Conservation (phyloP, 2,113 vertebrate species). For the Boleophthalmus pectinirostris region DNA sequence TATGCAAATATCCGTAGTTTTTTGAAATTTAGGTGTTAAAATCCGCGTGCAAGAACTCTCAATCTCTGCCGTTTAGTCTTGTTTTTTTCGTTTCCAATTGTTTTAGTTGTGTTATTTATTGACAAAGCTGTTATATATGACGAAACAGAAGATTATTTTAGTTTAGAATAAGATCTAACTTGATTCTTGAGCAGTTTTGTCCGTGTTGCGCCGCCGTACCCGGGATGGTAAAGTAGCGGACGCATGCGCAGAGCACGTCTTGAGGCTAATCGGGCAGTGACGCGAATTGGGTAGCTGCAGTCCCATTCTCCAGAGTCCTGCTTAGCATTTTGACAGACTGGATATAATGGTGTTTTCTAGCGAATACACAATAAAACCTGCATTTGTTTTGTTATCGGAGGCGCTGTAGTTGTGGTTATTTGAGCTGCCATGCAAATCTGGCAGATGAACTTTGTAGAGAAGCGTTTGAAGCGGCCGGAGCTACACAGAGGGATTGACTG, state of each 20-base stretch:
- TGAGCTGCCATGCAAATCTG: not conserved
- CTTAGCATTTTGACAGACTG: slow-evolving; percentile 59
- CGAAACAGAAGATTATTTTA: not conserved
- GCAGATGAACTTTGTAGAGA: not conserved
- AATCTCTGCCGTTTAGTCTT: not conserved
- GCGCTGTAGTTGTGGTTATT: not conserved
- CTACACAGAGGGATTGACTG: slow-evolving; percentile 9
- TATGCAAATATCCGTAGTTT: not conserved
- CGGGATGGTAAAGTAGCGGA: not conserved
- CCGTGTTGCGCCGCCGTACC: not conserved
- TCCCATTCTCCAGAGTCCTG: slow-evolving; percentile 39
- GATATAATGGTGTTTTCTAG: not conserved
- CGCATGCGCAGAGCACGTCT: slow-evolving; percentile 3
- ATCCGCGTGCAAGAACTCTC: not conserved
- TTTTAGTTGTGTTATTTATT: not conserved
- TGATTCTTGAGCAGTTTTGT: not conserved
- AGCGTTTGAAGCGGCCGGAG: not conserved
- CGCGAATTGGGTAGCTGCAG: not conserved
- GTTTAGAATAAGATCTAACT: not conserved
- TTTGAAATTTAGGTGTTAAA: not conserved
- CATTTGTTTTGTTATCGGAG: not conserved
- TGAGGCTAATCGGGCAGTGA: not conserved
- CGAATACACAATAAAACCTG: too few relatives aligned
- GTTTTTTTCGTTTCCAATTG: not conserved
- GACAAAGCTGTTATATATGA: not conserved